Evolutionary conservation across 1,140 invertebrate genomes (phyloP).

Genomic region (Sitodiplosis mosellana): DNA sequence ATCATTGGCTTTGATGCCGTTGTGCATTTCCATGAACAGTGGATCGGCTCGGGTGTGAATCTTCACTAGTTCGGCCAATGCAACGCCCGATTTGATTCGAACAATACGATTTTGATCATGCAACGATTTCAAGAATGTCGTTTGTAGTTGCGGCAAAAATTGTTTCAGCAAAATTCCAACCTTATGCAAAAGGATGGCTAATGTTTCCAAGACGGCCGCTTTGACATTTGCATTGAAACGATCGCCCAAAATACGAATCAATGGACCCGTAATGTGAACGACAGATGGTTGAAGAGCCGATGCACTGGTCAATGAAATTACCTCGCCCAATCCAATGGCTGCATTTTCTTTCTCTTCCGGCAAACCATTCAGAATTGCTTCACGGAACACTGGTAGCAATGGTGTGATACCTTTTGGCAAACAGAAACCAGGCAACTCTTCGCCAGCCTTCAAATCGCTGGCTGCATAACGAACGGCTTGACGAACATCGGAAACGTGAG

Average conservation of each 20-base stretch:
- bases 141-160: constrained; percentile 95
- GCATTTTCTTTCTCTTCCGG: constrained; percentile 91
- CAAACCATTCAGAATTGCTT: constrained; percentile 85
- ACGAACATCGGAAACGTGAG: constrained; percentile 71
- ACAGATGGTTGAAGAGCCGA: constrained; percentile 84
- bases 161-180: constrained; percentile 87
- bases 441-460: constrained; percentile 63
- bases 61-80: constrained; percentile 70
- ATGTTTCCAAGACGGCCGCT: constrained; percentile 84
- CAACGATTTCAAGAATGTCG: constrained; percentile 88
- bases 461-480: constrained; percentile 80
- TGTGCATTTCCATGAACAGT: constrained; percentile 78
- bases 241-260: constrained; percentile 94
- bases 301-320: constrained; percentile 71
- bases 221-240: constrained; percentile 86
- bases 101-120: constrained; percentile 77
- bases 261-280: constrained; percentile 89
- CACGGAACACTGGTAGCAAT: constrained; percentile 84
- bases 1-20: constrained; percentile 65
- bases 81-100: constrained; percentile 71
- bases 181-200: constrained; percentile 80
- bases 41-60: constrained; percentile 81
- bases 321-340: constrained; percentile 81
- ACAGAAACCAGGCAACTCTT: constrained; percentile 83
- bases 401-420: constrained; percentile 88